Conservation (phyloP, 2,888 invertebrate species). For the Galerucella nymphaeae region DNA sequence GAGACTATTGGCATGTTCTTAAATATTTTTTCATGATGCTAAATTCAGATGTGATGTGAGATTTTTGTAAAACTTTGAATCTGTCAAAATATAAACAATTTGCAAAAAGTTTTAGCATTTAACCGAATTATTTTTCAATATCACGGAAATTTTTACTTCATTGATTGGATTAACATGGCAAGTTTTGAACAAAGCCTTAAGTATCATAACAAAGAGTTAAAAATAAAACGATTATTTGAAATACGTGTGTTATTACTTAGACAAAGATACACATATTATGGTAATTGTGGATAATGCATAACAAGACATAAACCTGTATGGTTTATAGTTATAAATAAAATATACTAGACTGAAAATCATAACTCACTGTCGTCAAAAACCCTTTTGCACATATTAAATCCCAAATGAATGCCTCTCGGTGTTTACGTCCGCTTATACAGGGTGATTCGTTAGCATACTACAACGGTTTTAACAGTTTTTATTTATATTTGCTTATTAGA, state of each 20-base stretch:
- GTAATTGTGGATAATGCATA: constrained; percentile 27
- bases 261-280: constrained; percentile 23
- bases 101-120: too few species aligned
- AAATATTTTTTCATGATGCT: too few species aligned
- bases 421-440: constrained; percentile 14
- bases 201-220: neutral
- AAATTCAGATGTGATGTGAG: too few species aligned
- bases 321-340: constrained; percentile 31
- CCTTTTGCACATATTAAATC: constrained; percentile 38
- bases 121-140: too few species aligned
- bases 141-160: too few species aligned
- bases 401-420: constrained; percentile 25
- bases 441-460: neutral
- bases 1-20: too few species aligned
- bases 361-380: constrained; percentile 37
- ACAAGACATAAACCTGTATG: constrained; percentile 30
- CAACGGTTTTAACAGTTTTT: too few species aligned
- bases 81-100: too few species aligned
- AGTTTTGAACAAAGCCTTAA: neutral
- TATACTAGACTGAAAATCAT: constrained; percentile 30
- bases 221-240: neutral
- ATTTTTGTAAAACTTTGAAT: too few species aligned
- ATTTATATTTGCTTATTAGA: too few species aligned
- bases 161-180: too few species aligned
- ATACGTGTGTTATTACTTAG: constrained; percentile 9